phyloP scores from a whole-genome alignment of 2,797 vertebrate species.

The Crossoptilon crossoptilon region DNA sequence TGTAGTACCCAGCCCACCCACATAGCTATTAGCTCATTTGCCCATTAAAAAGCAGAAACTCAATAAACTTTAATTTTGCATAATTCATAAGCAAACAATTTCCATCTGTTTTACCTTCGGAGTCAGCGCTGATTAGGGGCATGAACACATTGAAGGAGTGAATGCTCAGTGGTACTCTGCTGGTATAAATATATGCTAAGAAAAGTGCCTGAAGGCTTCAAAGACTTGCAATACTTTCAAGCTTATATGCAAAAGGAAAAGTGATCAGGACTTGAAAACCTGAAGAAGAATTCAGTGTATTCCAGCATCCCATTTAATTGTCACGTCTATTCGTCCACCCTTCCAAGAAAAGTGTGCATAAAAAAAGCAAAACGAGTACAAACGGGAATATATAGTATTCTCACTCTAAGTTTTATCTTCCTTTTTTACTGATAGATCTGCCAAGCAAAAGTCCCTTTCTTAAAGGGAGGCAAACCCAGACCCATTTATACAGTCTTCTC shows the following conservation, averaged over 20 bases:
- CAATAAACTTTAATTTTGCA: constrained; percentile 62
- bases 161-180: constrained; percentile 12
- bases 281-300: neutral
- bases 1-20: neutral
- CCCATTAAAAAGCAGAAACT: constrained; percentile 33
- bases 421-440: neutral
- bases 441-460: neutral
- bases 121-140: constrained; percentile 35
- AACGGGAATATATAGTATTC: neutral
- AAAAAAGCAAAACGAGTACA: neutral
- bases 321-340: neutral
- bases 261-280: neutral
- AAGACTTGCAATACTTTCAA: constrained; percentile 19
- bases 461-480: neutral
- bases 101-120: constrained; percentile 56
- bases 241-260: neutral
- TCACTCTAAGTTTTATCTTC: neutral
- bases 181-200: constrained; percentile 33
- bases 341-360: neutral
- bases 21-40: constrained; percentile 13
- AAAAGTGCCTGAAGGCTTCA: constrained; percentile 33
- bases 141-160: constrained; percentile 2
- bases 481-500: neutral
- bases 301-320: neutral
- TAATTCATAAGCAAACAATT: constrained; percentile 61